A percentile compares a stretch with the other conserved stretches of the same genome.
Evolutionary conservation across 2,888 invertebrate genomes (phyloP).

Genomic region (Tricholauxania praeusta): DNA sequence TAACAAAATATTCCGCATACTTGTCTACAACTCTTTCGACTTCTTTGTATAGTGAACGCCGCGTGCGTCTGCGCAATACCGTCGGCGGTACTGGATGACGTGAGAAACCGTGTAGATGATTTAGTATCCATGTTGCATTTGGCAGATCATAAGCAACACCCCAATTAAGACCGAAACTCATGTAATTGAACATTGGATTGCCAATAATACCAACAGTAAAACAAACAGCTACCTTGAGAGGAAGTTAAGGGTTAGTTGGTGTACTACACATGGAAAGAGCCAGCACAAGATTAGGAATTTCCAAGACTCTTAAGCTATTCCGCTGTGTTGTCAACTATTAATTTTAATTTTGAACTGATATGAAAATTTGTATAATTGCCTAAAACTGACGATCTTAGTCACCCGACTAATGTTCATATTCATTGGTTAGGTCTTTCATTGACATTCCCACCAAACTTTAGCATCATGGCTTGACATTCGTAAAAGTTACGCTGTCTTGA

Average conservation of each 20-base stretch:
- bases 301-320: too few species aligned
- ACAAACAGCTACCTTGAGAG: constrained; percentile 71
- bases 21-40: constrained; percentile 73
- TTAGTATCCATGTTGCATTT: constrained; percentile 70
- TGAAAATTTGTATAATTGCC: too few species aligned
- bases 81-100: constrained; percentile 57
- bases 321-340: too few species aligned
- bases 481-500: too few species aligned
- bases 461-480: too few species aligned
- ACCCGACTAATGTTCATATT: too few species aligned
- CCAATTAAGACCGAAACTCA: constrained; percentile 77
- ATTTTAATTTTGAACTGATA: too few species aligned
- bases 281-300: not conserved
- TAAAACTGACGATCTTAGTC: too few species aligned
- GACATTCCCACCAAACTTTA: too few species aligned
- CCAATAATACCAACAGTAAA: constrained; percentile 73
- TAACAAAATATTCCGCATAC: constrained; percentile 65
- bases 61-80: constrained; percentile 69
- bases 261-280: not conserved
- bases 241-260: not conserved
- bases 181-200: constrained; percentile 71
- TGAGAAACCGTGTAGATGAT: constrained; percentile 60
- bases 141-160: constrained; percentile 77
- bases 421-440: too few species aligned
- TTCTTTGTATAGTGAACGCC: constrained; percentile 58